Evolutionary conservation across 1,140 invertebrate species (phyloP), one percentile per base, ranked within the genome.

Genomic region (Phymastichus coffea): DNA sequence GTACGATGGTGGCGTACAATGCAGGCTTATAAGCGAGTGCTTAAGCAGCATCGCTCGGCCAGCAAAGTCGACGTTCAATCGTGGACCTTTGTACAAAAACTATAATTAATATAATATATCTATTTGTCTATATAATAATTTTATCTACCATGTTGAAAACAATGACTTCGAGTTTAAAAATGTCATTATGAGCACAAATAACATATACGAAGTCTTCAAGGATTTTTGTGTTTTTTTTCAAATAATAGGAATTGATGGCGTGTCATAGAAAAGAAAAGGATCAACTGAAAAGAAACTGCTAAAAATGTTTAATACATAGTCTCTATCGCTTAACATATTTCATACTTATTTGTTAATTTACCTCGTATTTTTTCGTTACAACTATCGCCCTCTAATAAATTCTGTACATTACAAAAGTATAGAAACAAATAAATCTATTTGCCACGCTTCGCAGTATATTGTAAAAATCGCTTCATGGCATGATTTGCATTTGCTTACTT

Each of bases 81-180:
- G 64, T 66, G 64, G 69, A 72, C 57, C 65, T 73, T 74, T 74
- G 69, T 75, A 73, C 70, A 75, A 76, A 76, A 75, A 69, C 65
- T 71, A 76, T 71, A 70, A 70, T 63, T 74, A 75, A 66, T 66
- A 71, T 69, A 66, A 59, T 62, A 67, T 67, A 63, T 71, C 63
- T 69, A 61, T 62, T 68, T 70, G 63, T 68, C 67, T 70, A 46
- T 72, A 63, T 70, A 69, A 69, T 69, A 70, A 68, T 70, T 70
- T 58, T 63, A 64, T 67, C 66, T 66, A 71, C 63, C 66, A 72
- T 66, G 66, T 60, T 60, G 60, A 69, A 54, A 73, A 64, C 68
- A 68, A 64, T 70, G 63, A 68, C 56, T 68, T 65, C 52, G 63
- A 66, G 63, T 33, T 1, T 47, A 19, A 59, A 26, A 30, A 57